These are phyloP conservation scores for Chiroxiphia lanceolata DNA, from an alignment of 2,797 vertebrate species.

Conservation along the genomic window DNA sequence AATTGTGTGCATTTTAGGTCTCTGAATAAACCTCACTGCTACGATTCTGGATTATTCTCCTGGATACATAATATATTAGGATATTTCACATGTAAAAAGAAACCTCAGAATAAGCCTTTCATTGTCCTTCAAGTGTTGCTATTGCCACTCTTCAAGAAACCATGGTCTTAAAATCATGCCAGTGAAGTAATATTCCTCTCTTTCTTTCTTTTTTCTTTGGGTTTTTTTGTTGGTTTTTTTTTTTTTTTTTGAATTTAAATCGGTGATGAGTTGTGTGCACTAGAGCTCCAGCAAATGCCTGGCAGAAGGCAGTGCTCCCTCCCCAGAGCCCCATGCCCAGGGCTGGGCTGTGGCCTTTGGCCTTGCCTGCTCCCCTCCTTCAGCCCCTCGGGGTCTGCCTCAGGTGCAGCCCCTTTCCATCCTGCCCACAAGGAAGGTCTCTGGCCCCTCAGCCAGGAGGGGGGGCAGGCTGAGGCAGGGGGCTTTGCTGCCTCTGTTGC, in stretches of 20 bases:
- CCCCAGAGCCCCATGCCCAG: background rate
- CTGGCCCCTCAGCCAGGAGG: background rate
- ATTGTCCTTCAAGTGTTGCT: background rate
- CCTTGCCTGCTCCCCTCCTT: background rate
- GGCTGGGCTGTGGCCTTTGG: background rate
- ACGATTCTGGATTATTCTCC: background rate
- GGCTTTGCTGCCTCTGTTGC: background rate
- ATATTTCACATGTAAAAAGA: background rate
- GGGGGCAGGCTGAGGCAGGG: background rate
- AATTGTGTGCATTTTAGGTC: background rate
- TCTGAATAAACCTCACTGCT: background rate
- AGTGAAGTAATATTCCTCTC: background rate
- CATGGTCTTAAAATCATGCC: background rate
- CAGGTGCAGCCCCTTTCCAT: background rate
- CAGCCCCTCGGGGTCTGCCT: background rate
- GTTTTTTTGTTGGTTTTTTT: too few relatives aligned
- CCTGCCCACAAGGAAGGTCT: background rate
- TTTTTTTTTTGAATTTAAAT: background rate
- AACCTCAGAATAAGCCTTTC: background rate
- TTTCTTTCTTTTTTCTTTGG: background rate
- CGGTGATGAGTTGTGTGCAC: background rate
- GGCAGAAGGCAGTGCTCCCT: background rate
- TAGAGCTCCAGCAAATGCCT: background rate
- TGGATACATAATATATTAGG: background rate
- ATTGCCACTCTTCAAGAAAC: background rate